phyloP scores from a whole-genome alignment of 2,888 invertebrate species.

The Pheosia tremula region DNA sequence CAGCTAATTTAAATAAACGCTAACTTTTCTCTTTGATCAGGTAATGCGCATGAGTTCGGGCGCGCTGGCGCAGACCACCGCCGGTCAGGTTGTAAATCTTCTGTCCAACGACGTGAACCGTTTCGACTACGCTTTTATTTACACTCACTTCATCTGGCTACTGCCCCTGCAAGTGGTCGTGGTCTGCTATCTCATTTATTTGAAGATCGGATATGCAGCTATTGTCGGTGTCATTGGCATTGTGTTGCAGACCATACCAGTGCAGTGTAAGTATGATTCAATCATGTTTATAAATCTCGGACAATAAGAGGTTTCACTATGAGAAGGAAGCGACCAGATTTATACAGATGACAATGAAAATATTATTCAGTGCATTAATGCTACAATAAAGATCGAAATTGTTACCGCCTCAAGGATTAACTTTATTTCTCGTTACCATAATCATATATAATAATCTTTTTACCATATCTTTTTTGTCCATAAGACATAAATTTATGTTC shows the following conservation, averaged over 20 bases:
- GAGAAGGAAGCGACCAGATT: neutral
- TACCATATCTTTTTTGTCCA: too few relatives aligned
- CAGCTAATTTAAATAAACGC: conserved; percentile 2
- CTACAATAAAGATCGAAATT: neutral
- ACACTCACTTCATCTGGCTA: conserved; percentile 94
- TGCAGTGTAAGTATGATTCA: conserved; percentile 87
- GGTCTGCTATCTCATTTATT: conserved; percentile 91
- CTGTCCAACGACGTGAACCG: conserved; percentile 97
- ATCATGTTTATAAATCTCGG: neutral
- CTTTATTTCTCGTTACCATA: conserved; percentile 5
- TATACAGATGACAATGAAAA: too few relatives aligned
- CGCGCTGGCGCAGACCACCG: conserved; percentile 93
- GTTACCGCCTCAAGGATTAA: neutral
- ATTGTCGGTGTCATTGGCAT: conserved; percentile 92
- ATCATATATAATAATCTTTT: neutral
- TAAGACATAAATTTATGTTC: neutral
- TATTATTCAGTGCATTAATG: too few relatives aligned
- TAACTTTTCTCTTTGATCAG: conserved; percentile 43
- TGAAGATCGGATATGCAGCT: conserved; percentile 88
- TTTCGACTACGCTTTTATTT: conserved; percentile 93
- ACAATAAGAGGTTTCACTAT: conserved; percentile 5
- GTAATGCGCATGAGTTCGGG: conserved; percentile 89
- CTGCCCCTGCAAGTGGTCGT: conserved; percentile 88
- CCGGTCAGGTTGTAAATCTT: conserved; percentile 96
- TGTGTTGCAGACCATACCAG: conserved; percentile 91